Conservation (phyloP, 2,113 vertebrate species). For the Toxotes chatareus region DNA sequence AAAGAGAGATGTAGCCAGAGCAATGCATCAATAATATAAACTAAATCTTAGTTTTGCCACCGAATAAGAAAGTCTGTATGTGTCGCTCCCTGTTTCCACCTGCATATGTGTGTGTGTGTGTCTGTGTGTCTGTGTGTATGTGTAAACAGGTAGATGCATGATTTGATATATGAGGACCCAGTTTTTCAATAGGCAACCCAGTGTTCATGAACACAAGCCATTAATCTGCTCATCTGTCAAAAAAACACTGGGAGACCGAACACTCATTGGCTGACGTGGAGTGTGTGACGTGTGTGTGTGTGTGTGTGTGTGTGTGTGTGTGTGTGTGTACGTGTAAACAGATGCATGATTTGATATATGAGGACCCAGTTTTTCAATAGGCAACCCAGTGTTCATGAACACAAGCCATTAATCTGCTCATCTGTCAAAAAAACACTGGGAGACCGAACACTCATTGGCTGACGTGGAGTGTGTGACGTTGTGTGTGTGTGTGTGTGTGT, state of each 20-base stretch:
- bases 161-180: not conserved
- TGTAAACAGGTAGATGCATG: not conserved
- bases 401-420: conserved; percentile 14
- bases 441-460: no score
- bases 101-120: no score
- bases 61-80: not conserved
- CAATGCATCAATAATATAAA: no score
- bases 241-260: not conserved
- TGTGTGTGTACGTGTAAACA: no score
- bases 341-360: not conserved
- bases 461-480: no score
- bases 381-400: not conserved
- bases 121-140: no score
- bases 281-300: no score
- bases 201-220: not conserved
- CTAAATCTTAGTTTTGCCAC: not conserved
- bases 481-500: not conserved
- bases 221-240: conserved; percentile 12
- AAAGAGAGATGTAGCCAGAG: not conserved
- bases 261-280: no score
- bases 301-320: no score
- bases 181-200: no score
- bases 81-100: not conserved
- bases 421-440: not conserved
- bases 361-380: no score